These are phyloP conservation scores for Nysson spinosus DNA, from an alignment of 2,888 invertebrate species.

Conservation along the genomic window DNA sequence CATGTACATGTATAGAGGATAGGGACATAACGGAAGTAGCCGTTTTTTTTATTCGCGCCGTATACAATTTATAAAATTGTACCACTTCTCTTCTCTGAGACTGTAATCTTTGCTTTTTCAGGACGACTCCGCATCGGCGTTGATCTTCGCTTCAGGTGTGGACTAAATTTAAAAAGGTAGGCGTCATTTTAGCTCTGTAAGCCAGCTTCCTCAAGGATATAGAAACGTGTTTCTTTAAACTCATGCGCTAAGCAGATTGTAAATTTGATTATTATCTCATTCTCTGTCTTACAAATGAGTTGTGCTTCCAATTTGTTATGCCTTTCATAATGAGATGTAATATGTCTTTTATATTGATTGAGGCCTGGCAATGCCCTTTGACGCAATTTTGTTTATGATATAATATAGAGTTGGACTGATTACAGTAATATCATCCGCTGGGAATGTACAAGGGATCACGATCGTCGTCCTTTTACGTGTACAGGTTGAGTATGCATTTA, in stretches of 20 bases:
- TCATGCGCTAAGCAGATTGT: no score
- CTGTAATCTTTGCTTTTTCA: constrained; percentile 71
- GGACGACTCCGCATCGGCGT: constrained; percentile 64
- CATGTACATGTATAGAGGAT: no score
- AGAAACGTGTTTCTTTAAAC: no score
- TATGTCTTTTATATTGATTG: constrained; percentile 37
- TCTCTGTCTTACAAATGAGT: no score
- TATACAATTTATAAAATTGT: constrained; percentile 13
- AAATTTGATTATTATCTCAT: no score
- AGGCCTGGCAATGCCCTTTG: constrained; percentile 55
- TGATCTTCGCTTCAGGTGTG: constrained; percentile 57
- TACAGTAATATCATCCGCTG: constrained; percentile 63
- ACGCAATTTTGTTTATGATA: constrained; percentile 50
- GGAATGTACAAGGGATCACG: constrained; percentile 60
- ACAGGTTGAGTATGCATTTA: constrained; percentile 71
- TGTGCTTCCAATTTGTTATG: no score
- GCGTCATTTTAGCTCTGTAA: constrained; percentile 55
- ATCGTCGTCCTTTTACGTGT: constrained; percentile 57
- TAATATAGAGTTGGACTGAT: constrained; percentile 60
- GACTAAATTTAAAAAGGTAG: constrained; percentile 67
- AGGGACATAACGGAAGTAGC: no score
- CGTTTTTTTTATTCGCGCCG: no score
- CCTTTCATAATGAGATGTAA: not conserved
- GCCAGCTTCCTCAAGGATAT: constrained; percentile 30
- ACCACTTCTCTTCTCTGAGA: constrained; percentile 64